phyloP scores from a whole-genome alignment of 1,140 invertebrate species.

The Drosophila nebulosa region DNA sequence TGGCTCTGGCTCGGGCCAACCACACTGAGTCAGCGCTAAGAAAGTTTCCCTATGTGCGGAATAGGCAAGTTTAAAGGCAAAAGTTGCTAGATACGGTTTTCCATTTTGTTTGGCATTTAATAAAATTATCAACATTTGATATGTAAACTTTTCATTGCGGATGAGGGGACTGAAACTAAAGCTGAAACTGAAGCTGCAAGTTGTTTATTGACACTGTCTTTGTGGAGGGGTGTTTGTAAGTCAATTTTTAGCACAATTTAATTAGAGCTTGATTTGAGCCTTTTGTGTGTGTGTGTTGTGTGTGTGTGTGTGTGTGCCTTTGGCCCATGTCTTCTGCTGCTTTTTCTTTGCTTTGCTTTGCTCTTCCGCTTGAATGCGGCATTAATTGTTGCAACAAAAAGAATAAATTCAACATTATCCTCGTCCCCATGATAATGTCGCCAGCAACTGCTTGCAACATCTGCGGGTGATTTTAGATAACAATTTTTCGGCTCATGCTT shows the following conservation, averaged over 20 bases:
- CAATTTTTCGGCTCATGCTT: background rate
- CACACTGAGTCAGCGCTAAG: constrained; percentile 40
- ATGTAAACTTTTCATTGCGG: constrained; percentile 56
- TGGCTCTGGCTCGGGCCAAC: constrained; percentile 14
- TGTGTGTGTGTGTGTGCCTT: background rate
- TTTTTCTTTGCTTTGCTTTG: constrained; percentile 65
- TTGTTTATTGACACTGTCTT: constrained; percentile 2
- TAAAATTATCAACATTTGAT: constrained; percentile 69
- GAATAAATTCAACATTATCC: constrained; percentile 24
- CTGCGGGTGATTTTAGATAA: constrained; percentile 3
- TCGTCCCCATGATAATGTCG: constrained; percentile 41
- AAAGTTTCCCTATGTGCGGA: constrained; percentile 32
- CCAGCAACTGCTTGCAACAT: constrained; percentile 17
- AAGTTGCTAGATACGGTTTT: constrained; percentile 27
- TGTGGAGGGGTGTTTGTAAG: constrained; percentile 33
- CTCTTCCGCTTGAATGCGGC: constrained; percentile 56
- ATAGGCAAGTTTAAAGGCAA: constrained; percentile 6
- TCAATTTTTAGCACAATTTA: constrained; percentile 65
- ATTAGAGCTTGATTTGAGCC: constrained; percentile 47
- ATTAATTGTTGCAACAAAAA: constrained; percentile 67
- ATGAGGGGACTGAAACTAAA: constrained; percentile 13
- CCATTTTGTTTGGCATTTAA: constrained; percentile 67
- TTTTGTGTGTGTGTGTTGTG: background rate
- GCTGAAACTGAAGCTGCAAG: background rate
- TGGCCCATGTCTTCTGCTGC: constrained; percentile 23